A percentile compares a stretch with the other conserved stretches of the same genome.
phyloP scores from a whole-genome alignment of 2,797 vertebrate species.

The Steatocranus sp. region DNA sequence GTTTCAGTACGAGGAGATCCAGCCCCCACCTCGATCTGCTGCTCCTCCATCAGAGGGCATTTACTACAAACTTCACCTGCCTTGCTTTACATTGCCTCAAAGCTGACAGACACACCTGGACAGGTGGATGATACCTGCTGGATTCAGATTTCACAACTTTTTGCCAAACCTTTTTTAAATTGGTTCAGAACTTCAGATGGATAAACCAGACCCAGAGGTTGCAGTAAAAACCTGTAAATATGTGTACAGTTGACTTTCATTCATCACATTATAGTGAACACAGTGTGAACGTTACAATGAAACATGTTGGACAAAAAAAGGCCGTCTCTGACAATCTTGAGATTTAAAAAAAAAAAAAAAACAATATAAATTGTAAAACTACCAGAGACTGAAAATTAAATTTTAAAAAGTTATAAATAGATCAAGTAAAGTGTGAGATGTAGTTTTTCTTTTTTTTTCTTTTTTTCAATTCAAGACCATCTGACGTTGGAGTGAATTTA shows the following conservation, averaged over 20 bases:
- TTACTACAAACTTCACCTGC: conserved; percentile 10
- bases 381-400: background rate
- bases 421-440: background rate
- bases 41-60: background rate
- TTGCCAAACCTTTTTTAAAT: background rate
- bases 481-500: background rate
- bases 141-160: background rate
- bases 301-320: fast-evolving
- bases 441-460: fast-evolving
- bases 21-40: background rate
- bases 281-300: background rate
- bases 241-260: background rate
- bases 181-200: background rate
- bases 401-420: background rate
- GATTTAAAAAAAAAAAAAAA: background rate
- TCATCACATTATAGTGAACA: background rate
- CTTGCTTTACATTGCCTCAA: background rate
- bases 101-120: background rate
- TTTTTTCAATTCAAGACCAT: background rate
- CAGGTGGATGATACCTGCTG: background rate
- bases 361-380: background rate
- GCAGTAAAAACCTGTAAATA: background rate
- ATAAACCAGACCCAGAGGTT: background rate
- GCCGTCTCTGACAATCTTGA: background rate
- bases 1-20: conserved; percentile 28